Conservation (phyloP, 1,140 invertebrate genomes). For the Phenacoccus solenopsis region DNA sequence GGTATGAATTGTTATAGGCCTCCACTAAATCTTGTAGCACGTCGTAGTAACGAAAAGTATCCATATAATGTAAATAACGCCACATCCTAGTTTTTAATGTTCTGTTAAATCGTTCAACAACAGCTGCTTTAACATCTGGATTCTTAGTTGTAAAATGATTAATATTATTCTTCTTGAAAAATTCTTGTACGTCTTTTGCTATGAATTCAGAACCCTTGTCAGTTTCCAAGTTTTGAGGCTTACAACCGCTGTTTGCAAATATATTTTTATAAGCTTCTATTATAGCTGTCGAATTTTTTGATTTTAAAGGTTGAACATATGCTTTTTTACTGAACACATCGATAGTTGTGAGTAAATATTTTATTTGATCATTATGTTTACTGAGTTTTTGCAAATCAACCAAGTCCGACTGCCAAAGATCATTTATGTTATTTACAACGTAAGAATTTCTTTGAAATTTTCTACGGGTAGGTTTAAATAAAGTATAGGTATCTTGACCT, state of each 20-base stretch:
- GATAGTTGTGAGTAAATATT: constrained; percentile 33
- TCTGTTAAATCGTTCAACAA: constrained; percentile 35
- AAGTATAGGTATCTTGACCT: constrained; percentile 26
- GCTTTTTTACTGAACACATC: constrained; percentile 33
- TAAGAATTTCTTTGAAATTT: constrained; percentile 27
- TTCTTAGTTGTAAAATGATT: constrained; percentile 33
- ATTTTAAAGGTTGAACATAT: constrained; percentile 30
- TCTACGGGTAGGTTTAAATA: constrained; percentile 24
- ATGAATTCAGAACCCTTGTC: constrained; percentile 29
- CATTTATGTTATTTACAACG: constrained; percentile 27
- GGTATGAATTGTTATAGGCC: constrained; percentile 31
- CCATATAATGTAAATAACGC: constrained; percentile 33
- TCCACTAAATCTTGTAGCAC: constrained; percentile 31
- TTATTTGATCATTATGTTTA: constrained; percentile 28
- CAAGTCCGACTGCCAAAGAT: constrained; percentile 34
- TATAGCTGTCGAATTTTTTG: constrained; percentile 27
- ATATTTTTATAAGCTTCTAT: constrained; percentile 4
- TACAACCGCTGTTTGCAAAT: neutral
- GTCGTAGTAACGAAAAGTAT: constrained; percentile 32
- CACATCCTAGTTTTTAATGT: constrained; percentile 35
- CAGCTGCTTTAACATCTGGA: constrained; percentile 33
- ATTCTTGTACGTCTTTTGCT: constrained; percentile 24
- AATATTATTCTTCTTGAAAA: constrained; percentile 28
- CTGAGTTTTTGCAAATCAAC: constrained; percentile 28
- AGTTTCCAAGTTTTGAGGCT: neutral